phyloP scores from a whole-genome alignment of 2,888 invertebrate species.

The Cantharis nigra region DNA sequence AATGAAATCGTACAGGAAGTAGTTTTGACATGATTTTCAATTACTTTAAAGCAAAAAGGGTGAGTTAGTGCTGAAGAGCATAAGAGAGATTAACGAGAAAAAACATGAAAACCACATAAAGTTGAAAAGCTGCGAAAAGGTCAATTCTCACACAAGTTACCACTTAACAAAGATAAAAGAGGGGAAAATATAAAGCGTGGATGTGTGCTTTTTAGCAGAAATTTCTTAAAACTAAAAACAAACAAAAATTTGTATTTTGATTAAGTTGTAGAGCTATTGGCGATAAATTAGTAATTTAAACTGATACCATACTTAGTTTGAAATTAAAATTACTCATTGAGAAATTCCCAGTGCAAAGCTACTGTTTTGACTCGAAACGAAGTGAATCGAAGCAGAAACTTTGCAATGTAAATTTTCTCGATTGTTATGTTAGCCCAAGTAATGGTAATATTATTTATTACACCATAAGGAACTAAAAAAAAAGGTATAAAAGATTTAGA shows the following conservation, averaged over 20 bases:
- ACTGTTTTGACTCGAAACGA: background rate
- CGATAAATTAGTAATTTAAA: background rate
- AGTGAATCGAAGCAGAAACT: background rate
- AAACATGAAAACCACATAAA: background rate
- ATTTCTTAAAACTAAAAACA: background rate
- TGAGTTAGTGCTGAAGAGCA: background rate
- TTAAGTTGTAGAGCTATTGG: background rate
- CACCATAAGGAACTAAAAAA: no score
- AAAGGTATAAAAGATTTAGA: no score
- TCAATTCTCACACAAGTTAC: background rate
- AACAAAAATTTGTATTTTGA: background rate
- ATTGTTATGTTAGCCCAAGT: background rate
- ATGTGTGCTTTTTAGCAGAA: background rate
- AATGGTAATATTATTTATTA: background rate
- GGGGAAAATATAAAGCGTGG: background rate
- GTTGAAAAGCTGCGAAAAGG: background rate
- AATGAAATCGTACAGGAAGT: background rate
- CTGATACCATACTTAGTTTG: background rate
- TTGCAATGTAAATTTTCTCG: background rate
- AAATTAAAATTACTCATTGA: no score
- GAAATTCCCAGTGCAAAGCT: no score
- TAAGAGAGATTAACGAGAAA: background rate
- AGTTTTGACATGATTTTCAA: background rate
- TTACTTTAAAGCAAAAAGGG: background rate
- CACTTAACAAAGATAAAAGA: background rate